phyloP scores from a whole-genome alignment of 2,888 invertebrate genomes.

The Hirudinaria manillensis region DNA sequence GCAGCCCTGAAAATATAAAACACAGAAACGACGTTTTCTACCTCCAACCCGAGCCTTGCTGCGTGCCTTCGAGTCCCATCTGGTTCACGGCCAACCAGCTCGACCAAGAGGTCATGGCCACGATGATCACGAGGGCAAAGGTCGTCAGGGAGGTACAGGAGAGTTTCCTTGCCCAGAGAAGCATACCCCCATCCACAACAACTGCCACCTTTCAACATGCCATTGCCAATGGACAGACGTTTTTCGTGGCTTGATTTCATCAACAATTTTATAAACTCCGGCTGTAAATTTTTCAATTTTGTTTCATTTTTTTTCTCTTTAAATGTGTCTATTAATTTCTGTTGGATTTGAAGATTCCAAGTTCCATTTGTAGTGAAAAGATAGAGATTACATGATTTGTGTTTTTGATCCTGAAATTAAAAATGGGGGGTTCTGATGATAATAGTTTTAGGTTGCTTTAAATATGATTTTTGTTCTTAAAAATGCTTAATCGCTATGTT shows the following conservation, averaged over 20 bases:
- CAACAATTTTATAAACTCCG: neutral
- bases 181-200: neutral
- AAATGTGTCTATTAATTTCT: no score
- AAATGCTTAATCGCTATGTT: no score
- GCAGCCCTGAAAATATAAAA: constrained; percentile 85
- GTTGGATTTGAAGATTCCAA: no score
- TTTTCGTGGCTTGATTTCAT: neutral
- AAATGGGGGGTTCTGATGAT: no score
- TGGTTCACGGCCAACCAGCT: constrained; percentile 89
- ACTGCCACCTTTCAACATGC: neutral
- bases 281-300: no score
- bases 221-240: neutral
- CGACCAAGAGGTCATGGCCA: constrained; percentile 71
- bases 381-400: no score
- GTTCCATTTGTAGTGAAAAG: no score
- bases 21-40: constrained; percentile 89
- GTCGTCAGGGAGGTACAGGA: constrained; percentile 38
- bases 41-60: constrained; percentile 82
- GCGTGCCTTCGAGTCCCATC: constrained; percentile 89
- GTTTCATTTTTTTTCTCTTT: no score
- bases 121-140: constrained; percentile 79
- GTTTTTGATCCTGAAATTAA: no score
- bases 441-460: no score
- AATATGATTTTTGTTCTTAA: no score
- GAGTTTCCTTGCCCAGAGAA: constrained; percentile 6